Base-by-base conservation (phyloP, 2,797 vertebrate genomes). In the Gobio occitaniae region DNA sequence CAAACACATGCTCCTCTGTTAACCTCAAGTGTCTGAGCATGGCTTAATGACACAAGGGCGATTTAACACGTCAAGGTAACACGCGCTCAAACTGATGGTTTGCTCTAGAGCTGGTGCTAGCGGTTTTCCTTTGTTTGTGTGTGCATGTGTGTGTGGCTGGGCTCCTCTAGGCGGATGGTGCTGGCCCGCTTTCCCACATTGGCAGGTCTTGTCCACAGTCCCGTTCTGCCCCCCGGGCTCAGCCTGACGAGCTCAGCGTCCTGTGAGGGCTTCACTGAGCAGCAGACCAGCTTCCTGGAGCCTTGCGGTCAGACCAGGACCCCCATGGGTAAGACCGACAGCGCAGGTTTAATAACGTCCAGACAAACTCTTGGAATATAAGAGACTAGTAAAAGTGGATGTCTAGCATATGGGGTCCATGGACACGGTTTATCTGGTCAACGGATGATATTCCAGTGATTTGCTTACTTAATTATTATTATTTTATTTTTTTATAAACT, bases 211-310 rank as follows among this genome's bases (percentile, higher is more conserved):
- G 94, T 95, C 89, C 95, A 94, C 88, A 90, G 93, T 79, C 94
- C 95, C 4, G 91, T 94, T 92, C 91, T 96, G 90, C 95, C 94
- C 83, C 95, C 95, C 41, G 94, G 94, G 89, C 95, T 96, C 92
- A 95, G 93, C 89, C 90, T 96, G 91, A 94, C 93, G 89, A 95
- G 92, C 91, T 95, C 96, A 87, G 92, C 94, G 86, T 95, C 95
- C 76, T 96, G 95, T 89, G 93, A 96, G 84, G 95, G 93, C 91
- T 96, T 96, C 92, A 94, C 95, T 91, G 96, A 96, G 90, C 96
- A 96, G 93, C 95, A 95, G 91, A 96, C 95, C 90, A 95, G 95
- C 94, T 96, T 96, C 91, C 92, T 96, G 93, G 95, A 96, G 89
- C 94, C 95, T 92, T 94, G 93, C 88, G 94, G 94, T 70, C 94